These are phyloP conservation scores for Pantherophis guttatus DNA, from an alignment of 2,113 vertebrate genomes.

Conservation along the genomic window DNA sequence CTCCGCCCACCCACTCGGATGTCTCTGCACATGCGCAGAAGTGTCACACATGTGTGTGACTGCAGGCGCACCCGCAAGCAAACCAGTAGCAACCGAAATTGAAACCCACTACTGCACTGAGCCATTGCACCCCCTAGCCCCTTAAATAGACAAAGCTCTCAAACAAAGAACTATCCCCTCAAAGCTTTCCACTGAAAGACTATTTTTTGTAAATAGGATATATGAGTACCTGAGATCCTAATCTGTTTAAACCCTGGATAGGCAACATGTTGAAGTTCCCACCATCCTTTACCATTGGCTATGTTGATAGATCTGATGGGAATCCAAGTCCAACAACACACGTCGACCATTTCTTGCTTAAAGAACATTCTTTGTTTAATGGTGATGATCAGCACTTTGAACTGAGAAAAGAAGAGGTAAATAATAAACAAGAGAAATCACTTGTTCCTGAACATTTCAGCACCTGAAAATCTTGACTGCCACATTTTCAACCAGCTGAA, in stretches of 20 bases:
- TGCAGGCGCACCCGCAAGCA: too few species aligned
- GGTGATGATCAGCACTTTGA: background rate
- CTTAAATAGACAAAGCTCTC: background rate
- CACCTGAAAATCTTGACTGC: background rate
- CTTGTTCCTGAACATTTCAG: background rate
- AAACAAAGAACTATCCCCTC: background rate
- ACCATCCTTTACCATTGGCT: background rate
- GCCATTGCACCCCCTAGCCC: background rate
- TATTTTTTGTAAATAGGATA: background rate
- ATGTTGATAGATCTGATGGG: background rate
- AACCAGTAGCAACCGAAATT: too few species aligned
- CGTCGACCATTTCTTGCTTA: background rate
- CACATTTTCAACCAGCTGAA: background rate
- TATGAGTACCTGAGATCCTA: background rate
- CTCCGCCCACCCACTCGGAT: too few species aligned
- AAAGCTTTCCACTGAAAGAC: background rate
- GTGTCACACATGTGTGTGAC: too few species aligned
- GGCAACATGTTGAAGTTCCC: background rate
- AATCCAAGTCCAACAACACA: background rate
- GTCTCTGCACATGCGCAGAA: too few species aligned
- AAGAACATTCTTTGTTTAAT: background rate
- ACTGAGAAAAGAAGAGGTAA: background rate
- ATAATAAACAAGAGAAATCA: background rate
- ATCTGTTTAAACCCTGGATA: background rate
- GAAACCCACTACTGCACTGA: background rate